These are phyloP conservation scores for Pelosia muscerda DNA, from an alignment of 2,888 invertebrate species.

Conservation along the genomic window DNA sequence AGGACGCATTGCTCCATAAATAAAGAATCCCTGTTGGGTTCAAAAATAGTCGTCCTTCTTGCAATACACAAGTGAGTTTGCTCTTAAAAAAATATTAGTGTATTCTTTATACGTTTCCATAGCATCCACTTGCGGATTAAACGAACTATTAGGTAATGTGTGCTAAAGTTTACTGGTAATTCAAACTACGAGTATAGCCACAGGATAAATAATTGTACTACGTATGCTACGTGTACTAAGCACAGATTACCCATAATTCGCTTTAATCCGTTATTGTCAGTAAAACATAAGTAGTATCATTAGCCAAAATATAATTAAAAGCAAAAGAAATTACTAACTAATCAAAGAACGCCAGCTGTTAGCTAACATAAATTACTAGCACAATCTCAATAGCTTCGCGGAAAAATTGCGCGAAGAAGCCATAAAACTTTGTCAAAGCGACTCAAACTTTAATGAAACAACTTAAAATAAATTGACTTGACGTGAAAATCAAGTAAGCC, in stretches of 20 bases:
- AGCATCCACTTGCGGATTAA: not conserved
- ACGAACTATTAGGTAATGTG: no score
- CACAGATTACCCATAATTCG: no score
- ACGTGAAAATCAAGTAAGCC: not conserved
- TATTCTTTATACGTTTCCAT: not conserved
- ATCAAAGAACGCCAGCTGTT: not conserved
- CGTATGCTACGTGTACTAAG: no score
- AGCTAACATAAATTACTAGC: not conserved
- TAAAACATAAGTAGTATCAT: no score
- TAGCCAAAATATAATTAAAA: no score
- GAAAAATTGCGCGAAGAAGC: not conserved
- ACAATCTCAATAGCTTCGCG: not conserved
- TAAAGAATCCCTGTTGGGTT: not conserved
- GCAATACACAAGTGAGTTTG: not conserved
- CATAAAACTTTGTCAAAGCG: slow-evolving; percentile 3
- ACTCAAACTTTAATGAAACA: not conserved
- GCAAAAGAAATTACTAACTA: not conserved
- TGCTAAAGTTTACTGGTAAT: no score
- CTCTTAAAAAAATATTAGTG: not conserved
- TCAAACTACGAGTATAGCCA: no score
- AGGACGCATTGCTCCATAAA: not conserved
- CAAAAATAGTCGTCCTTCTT: not conserved
- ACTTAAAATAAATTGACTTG: slow-evolving; percentile 6
- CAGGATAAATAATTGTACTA: no score
- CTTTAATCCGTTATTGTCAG: no score